Percentiles rank a stretch among this genome's conserved stretches.
phyloP scores from a whole-genome alignment of 2,797 vertebrate species.

The Triplophysa yarkandensis region DNA sequence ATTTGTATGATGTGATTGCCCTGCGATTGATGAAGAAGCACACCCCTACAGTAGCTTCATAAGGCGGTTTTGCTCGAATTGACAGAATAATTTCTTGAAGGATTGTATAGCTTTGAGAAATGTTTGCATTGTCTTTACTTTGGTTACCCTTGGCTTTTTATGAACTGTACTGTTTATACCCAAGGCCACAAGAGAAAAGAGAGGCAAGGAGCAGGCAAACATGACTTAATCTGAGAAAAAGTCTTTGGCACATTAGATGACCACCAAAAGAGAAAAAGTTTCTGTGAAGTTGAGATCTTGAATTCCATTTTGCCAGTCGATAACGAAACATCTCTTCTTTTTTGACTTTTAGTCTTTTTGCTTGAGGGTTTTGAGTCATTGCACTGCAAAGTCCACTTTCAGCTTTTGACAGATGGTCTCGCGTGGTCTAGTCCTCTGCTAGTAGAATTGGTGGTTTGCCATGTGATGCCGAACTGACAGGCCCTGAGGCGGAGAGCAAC shows the following conservation, averaged over 20 bases:
- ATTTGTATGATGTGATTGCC: neutral
- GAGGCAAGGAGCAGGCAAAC: no score
- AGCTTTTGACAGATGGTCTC: conserved; percentile 47
- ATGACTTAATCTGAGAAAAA: no score
- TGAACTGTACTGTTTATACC: no score
- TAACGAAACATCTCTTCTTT: conserved; percentile 5
- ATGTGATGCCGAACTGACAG: conserved; percentile 35
- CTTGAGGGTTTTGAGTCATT: conserved; percentile 33
- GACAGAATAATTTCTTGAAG: conserved; percentile 12
- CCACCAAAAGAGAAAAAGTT: neutral
- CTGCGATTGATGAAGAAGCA: neutral
- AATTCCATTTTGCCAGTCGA: conserved; percentile 27
- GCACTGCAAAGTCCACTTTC: conserved; percentile 18
- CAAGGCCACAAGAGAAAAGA: no score
- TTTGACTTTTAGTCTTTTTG: conserved; percentile 24
- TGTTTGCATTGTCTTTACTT: conserved; percentile 13
- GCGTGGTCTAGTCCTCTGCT: conserved; percentile 36
- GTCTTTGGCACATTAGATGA: no score
- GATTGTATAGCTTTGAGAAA: conserved; percentile 5
- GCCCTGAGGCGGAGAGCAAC: conserved; percentile 22
- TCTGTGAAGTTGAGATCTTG: conserved; percentile 8
- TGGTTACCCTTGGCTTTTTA: neutral
- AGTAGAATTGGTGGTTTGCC: conserved; percentile 42
- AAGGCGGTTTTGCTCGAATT: neutral
- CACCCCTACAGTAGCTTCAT: neutral